phyloP scores from a whole-genome alignment of 2,797 vertebrate genomes.

The Tiaroga cobitis region DNA sequence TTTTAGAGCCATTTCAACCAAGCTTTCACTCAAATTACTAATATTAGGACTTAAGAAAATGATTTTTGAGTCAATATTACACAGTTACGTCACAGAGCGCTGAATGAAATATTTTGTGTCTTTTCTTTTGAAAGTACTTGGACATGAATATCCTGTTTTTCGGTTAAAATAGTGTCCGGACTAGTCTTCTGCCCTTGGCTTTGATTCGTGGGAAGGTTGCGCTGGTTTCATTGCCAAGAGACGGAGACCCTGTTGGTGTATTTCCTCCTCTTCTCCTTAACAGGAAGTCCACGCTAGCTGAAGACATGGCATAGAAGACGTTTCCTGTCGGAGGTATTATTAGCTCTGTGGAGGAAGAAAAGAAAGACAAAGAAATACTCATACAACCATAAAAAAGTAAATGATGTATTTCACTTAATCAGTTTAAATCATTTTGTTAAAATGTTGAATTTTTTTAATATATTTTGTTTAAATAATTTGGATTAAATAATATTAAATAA shows the following conservation, averaged over 20 bases:
- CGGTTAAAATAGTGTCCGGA: conserved; percentile 79
- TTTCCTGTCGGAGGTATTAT: conserved; percentile 87
- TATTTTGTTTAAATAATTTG: not conserved
- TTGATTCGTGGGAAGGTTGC: conserved; percentile 91
- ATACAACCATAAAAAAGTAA: not conserved
- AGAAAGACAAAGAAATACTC: conserved; percentile 4
- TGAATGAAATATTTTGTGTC: conserved; percentile 11
- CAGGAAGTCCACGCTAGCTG: conserved; percentile 86
- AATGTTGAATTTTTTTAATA: not conserved
- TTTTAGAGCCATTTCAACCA: conserved; percentile 14
- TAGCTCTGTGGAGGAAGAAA: conserved; percentile 77
- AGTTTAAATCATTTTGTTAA: not conserved
- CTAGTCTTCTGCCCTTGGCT: conserved; percentile 86
- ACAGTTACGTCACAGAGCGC: not conserved
- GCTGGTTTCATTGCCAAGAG: conserved; percentile 75
- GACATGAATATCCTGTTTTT: conserved; percentile 4
- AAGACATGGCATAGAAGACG: conserved; percentile 92
- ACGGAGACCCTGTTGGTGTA: conserved; percentile 66
- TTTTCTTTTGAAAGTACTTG: conserved; percentile 28
- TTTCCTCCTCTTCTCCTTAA: conserved; percentile 77
- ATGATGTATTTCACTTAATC: not conserved
- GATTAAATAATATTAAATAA: not conserved
- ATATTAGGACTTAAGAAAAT: not conserved
- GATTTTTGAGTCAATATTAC: not conserved
- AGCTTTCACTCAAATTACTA: conserved; percentile 16